Evolutionary conservation across 2,797 vertebrate genomes (phyloP), one percentile per base, ranked within the genome.

Genomic region (Spinus pinus): DNA sequence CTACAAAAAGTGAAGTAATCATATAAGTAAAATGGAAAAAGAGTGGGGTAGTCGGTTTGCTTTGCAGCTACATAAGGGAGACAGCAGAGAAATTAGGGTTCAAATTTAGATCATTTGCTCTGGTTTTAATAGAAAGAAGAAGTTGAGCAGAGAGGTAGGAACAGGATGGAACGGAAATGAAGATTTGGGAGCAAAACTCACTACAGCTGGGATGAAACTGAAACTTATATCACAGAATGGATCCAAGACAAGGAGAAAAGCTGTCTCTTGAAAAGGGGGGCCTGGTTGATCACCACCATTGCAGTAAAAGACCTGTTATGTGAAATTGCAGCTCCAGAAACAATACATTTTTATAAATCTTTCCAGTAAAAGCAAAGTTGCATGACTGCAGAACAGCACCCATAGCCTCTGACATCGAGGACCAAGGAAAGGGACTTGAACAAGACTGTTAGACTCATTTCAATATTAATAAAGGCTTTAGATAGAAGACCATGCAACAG

Each of bases 181-280:
- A 72, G 14, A 33, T 66, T 58, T 71, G 31, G 41, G 33, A 81
- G 18, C 19, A 78, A 16, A 84, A 8, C 3, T 89, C 30, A 71
- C 12, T 15, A 31, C 12, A 47, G 2, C 30, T 25, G 14, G 6
- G 10, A 51, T 4, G 39, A 37, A 91, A 80, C n/a, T 50, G 12
- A 66, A 80, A 65, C 2, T 65, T 57, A 0, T 53, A 66, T 30
- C 24, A n/a, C 1, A 30, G 44, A 77, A n/a, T 12, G 21, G 25
- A 46, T 53, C 37, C 37, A 60, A 53, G 7, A 31, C 4, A 42
- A 31, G 14, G 7, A 24, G 16, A 47, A 24, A 9, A 22, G 1
- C 0, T 39, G 7, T 66, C 10, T 47, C 22, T 56, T 5, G 2
- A 22, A 33, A n/a, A 2, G 1, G 6, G 3, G 4, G 4, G 9